These are phyloP conservation scores for Drosophila antonietae DNA, from an alignment of 2,888 invertebrate genomes.

Conservation along the genomic window DNA sequence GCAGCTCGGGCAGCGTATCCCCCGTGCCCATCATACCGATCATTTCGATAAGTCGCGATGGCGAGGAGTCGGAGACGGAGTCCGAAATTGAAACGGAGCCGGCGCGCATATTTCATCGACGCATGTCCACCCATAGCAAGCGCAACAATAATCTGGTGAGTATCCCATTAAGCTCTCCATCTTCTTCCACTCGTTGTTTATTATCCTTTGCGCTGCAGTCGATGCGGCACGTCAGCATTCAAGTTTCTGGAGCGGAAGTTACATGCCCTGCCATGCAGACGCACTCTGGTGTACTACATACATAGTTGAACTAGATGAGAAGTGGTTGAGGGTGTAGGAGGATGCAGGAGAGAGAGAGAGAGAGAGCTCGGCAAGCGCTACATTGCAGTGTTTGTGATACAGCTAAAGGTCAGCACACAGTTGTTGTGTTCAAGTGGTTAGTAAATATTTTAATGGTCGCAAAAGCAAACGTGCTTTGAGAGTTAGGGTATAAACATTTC, in stretches of 20 bases:
- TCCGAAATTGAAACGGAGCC: constrained; percentile 94
- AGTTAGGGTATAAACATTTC: constrained; percentile 7
- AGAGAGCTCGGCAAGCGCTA: not conserved
- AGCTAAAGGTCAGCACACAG: constrained; percentile 60
- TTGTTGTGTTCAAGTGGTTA: constrained; percentile 57
- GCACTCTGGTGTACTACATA: constrained; percentile 30
- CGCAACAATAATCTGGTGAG: constrained; percentile 92
- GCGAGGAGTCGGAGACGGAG: constrained; percentile 88
- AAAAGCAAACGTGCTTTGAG: constrained; percentile 29
- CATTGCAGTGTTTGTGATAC: constrained; percentile 21
- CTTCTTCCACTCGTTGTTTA: not conserved
- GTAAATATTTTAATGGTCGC: constrained; percentile 61
- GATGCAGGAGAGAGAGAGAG: no score
- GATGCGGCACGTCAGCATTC: constrained; percentile 45
- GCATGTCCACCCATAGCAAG: constrained; percentile 89
- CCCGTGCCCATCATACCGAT: constrained; percentile 79
- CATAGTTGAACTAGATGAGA: not conserved
- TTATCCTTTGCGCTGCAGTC: constrained; percentile 46
- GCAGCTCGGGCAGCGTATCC: constrained; percentile 81
- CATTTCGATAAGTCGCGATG: constrained; percentile 79
- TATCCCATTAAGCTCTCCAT: constrained; percentile 43
- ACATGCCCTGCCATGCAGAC: constrained; percentile 58
- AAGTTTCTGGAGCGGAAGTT: constrained; percentile 76
- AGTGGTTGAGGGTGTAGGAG: not conserved
- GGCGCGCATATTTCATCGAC: constrained; percentile 90